Conservation (phyloP, 2,113 vertebrate genomes). For the Cavia porcellus region DNA sequence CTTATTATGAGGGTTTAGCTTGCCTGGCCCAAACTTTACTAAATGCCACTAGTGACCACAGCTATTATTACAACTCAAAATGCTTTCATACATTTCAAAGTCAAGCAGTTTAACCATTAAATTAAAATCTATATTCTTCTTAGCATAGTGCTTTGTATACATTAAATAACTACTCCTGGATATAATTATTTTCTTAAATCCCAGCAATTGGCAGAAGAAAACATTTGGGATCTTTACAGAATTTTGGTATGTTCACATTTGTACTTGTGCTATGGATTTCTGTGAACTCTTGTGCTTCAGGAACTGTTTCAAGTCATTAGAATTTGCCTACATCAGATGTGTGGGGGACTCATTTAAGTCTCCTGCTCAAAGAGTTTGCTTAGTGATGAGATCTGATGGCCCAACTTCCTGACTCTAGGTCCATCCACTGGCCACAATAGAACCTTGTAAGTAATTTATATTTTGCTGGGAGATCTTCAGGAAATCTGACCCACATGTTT, state of each 20-base stretch:
- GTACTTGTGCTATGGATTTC: neutral
- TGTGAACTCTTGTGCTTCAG: neutral
- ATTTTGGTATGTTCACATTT: neutral
- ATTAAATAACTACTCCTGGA: neutral
- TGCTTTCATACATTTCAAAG: constrained; percentile 19
- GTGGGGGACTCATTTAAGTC: neutral
- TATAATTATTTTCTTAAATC: neutral
- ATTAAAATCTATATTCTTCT: neutral
- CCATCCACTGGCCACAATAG: neutral
- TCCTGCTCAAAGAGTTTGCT: neutral
- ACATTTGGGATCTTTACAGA: neutral
- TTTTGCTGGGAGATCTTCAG: neutral
- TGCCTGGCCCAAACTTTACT: neutral
- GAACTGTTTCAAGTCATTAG: neutral
- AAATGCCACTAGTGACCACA: neutral
- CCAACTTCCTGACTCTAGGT: neutral
- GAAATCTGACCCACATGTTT: neutral
- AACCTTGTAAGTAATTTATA: neutral
- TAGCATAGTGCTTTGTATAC: neutral
- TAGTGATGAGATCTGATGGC: neutral
- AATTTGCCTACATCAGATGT: neutral
- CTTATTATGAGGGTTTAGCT: neutral
- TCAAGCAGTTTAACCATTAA: neutral
- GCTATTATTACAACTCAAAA: neutral
- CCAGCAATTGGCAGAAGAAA: neutral